Evolutionary conservation across 2,888 invertebrate species (phyloP), one percentile per base, ranked within the genome.

Genomic region (Ornithoptera priamus): DNA sequence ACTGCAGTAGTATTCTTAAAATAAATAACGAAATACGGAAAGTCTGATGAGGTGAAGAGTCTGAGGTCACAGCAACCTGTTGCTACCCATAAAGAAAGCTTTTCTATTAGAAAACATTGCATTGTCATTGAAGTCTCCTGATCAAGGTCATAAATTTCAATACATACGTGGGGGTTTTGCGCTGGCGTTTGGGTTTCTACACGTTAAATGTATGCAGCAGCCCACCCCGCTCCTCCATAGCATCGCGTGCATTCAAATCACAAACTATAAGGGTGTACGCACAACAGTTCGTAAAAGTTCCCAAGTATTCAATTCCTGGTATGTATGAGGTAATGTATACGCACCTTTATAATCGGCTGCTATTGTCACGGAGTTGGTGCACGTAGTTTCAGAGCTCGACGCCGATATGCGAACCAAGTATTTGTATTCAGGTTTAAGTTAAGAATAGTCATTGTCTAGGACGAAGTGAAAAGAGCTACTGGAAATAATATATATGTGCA

Each of bases 221-320:
- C 65, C 61, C 59, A 59, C 64, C 70, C 72, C 72, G 70, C 65
- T 68, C 70, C 71, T 68, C 71, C 68, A 63, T 68, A 72, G 68
- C 66, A 62, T 50, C 53, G 65, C 22, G 63, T 68, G 71, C 65
- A 73, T 75, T 73, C 72, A 72, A 73, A 71, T 73, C 73, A 72
- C 71, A 75, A 17, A 36, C 18, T n/a, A 1, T 12, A 20, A 36
- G 36, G 36, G 2, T 36, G 39, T 60, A 30, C 53, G 53, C 53
- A 53, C n/a, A 53, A n/a, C 17, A 18, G 17, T 17, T 50, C 30
- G 30, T 30, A 30, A 30, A 30, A 30, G 30, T 30, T 30, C 30
- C 30, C 0, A 30, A 30, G 30, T 4, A 39, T 10, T 39, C 8
- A 39, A 39, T 10, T 39, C 39, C 10, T 10, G 8, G 10, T 39